Conservation (phyloP, 2,113 vertebrate species). For the Taurulus bubalis region DNA sequence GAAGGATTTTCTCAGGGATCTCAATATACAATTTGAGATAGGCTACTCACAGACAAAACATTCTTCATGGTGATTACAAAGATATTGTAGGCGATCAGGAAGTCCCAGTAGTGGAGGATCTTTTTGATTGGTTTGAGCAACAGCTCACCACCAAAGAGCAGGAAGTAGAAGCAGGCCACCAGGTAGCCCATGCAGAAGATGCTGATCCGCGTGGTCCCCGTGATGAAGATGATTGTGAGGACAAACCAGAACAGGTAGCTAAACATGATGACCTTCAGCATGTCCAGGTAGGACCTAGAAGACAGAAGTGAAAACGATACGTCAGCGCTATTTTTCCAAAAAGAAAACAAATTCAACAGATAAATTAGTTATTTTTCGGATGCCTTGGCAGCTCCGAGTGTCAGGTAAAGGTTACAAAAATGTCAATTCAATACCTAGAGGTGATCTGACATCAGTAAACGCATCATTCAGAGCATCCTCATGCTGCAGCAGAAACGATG, state of each 20-base stretch:
- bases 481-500: neutral
- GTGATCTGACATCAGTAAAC: neutral
- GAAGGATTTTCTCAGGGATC: neutral
- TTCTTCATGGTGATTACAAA: slow-evolving; percentile 99
- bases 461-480: neutral
- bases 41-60: slow-evolving; percentile 89
- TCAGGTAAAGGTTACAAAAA: neutral
- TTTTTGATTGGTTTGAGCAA: slow-evolving; percentile 95
- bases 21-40: neutral
- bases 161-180: slow-evolving; percentile 98
- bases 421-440: neutral
- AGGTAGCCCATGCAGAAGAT: slow-evolving; percentile 99
- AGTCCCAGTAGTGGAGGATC: slow-evolving; percentile 98
- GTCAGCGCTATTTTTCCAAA: neutral
- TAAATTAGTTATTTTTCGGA: neutral
- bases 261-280: slow-evolving; percentile 97
- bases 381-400: neutral
- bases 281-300: slow-evolving; percentile 95
- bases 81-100: slow-evolving; percentile 97
- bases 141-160: slow-evolving; percentile 95
- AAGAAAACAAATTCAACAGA: neutral
- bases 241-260: slow-evolving; percentile 99
- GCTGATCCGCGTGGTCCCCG: slow-evolving; percentile 97
- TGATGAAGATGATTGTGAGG: slow-evolving; percentile 98
- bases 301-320: slow-evolving; percentile 2